Evolutionary conservation across 2,888 invertebrate genomes (phyloP).

Genomic region (Clepsis dumicolana): DNA sequence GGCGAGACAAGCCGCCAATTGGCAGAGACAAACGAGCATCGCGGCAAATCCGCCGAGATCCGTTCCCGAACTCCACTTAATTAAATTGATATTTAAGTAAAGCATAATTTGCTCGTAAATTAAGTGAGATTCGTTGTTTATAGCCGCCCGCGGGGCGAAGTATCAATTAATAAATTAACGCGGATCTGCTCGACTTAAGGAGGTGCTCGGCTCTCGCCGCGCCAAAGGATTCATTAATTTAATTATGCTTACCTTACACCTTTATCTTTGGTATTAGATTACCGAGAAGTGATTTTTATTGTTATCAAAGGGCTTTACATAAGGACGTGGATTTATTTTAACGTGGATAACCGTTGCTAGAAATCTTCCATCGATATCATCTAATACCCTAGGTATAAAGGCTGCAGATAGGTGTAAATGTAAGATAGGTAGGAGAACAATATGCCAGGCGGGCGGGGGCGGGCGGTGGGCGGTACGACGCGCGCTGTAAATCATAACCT

Average conservation of each 20-base stretch:
- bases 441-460: slow-evolving; percentile 48
- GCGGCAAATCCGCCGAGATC: slow-evolving; percentile 71
- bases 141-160: slow-evolving; percentile 74
- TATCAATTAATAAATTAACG: slow-evolving; percentile 85
- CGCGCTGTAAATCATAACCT: slow-evolving; percentile 76
- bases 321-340: not conserved
- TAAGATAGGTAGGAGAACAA: slow-evolving; percentile 34
- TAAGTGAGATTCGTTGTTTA: slow-evolving; percentile 85
- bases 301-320: slow-evolving; percentile 9
- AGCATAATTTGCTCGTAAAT: slow-evolving; percentile 86
- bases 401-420: slow-evolving; percentile 30
- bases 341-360: not conserved
- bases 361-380: not conserved
- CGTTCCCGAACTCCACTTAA: slow-evolving; percentile 79
- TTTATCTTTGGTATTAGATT: slow-evolving; percentile 45
- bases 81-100: slow-evolving; percentile 87
- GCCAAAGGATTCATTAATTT: slow-evolving; percentile 78
- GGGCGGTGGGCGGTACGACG: slow-evolving; percentile 53
- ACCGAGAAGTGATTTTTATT: slow-evolving; percentile 35
- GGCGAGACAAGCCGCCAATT: slow-evolving; percentile 52
- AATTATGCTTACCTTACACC: slow-evolving; percentile 65
- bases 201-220: slow-evolving; percentile 65
- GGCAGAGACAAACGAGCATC: slow-evolving; percentile 76
- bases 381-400: slow-evolving; percentile 1
- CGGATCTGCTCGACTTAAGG: slow-evolving; percentile 78